Base-by-base conservation (phyloP, 2,113 vertebrate species). In the Campylomormyrus numenius region DNA sequence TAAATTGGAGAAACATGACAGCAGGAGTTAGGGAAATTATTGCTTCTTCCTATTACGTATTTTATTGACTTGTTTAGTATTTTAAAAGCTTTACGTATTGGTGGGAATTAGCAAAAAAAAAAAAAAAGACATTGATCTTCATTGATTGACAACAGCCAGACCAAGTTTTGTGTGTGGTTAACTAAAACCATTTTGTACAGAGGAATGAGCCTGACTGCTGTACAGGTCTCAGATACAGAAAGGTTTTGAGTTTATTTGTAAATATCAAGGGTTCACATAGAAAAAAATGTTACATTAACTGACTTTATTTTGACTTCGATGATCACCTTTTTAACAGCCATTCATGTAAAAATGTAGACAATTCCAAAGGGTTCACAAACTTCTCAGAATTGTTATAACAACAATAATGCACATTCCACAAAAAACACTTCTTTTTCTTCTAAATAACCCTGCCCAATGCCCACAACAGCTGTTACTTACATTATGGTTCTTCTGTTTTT, bases 401-500 rank as follows among this genome's bases (percentile, higher is more conserved):
- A 87, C 10, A 87, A 87, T 53, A 39, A 39, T 10, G 10, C 21
- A 31, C 39, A 87, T 87, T 87, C n/a, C 85, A 31, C 15, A 53
- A 31, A 15, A 35, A 15, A 24, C 11, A 6, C 42, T 31, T 5
- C 19, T 49, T 87, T n/a, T 50, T 56, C 10, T 9, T 74, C 48
- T 19, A 58, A 89, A 83, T 46, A 49, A 90, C 48, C 27, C n/a
- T 31, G 53, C 19, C 7, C 19, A 70, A 1, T 46, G 27, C 42
- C 74, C 74, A 77, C 48, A 70, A 94, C 95, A 96, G 94, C 93
- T 96, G 96, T 89, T 95, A 93, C 95, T 94, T 90, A 90, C 90
- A 94, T 96, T 94, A 92, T 90, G 86, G 52, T 8, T n/a, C 62
- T 77, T 85, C n/a, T 45, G 13, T 31, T 13, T 70, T 85, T 85